These are phyloP conservation scores for Oncorhynchus clarkii DNA, from an alignment of 2,113 vertebrate species.

Conservation along the genomic window DNA sequence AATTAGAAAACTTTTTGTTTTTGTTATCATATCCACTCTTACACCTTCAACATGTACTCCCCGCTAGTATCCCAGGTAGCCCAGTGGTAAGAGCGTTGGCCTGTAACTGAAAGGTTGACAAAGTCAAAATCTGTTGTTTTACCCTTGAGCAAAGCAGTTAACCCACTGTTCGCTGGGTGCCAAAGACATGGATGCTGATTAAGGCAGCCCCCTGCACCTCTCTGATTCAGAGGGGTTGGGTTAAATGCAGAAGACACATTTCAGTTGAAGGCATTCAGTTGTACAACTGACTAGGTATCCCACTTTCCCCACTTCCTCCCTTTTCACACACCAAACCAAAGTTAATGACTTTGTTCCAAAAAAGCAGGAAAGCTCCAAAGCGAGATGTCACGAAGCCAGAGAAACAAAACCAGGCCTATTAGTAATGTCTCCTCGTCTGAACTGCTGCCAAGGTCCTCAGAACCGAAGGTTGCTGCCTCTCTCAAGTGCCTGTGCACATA, in stretches of 20 bases:
- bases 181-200: too few species aligned
- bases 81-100: too few species aligned
- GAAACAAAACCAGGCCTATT: background rate
- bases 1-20: background rate
- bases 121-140: too few species aligned
- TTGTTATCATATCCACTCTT: background rate
- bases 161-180: too few species aligned
- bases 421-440: background rate
- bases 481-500: background rate
- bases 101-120: too few species aligned
- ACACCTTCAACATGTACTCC: background rate
- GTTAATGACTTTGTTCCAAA: background rate
- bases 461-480: background rate
- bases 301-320: background rate
- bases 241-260: too few species aligned
- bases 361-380: background rate
- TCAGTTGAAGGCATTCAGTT: too few species aligned
- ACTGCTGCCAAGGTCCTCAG: background rate
- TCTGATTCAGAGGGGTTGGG: too few species aligned
- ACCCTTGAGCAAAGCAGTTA: too few species aligned
- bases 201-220: too few species aligned
- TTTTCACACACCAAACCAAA: background rate
- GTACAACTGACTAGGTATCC: too few species aligned
- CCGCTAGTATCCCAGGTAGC: background rate
- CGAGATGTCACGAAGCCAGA: background rate